Percentiles rank a stretch among this genome's conserved stretches.
Conservation (phyloP, 2,888 invertebrate species). For the Sceliomorpha sp. region DNA sequence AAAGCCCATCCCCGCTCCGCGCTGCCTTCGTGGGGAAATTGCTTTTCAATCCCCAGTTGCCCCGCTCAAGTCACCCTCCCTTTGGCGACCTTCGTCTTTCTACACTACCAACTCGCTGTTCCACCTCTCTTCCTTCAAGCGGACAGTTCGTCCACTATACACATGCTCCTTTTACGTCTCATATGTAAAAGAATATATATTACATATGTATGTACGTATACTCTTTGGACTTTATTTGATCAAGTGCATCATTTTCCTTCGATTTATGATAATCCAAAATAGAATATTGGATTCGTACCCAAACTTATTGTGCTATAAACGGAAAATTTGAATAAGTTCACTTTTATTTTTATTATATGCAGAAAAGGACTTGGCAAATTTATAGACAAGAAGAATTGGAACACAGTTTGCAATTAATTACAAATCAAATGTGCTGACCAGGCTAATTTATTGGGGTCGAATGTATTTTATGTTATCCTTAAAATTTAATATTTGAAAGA, state of each 20-base stretch:
- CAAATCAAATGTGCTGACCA: too few species aligned
- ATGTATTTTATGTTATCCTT: too few species aligned
- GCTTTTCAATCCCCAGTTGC: constrained; percentile 80
- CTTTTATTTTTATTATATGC: too few species aligned
- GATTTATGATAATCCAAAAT: constrained; percentile 52
- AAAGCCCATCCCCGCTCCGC: constrained; percentile 73
- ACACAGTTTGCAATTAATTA: too few species aligned
- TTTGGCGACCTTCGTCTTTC: constrained; percentile 49
- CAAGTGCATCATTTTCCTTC: constrained; percentile 29
- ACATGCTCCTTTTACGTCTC: constrained; percentile 14
- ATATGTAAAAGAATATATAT: constrained; percentile 47
- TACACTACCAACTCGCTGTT: constrained; percentile 30
- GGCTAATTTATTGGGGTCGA: too few species aligned
- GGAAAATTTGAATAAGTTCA: too few species aligned
- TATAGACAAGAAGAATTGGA: too few species aligned
- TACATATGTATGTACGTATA: constrained; percentile 41
- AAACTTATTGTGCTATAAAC: constrained; percentile 61
- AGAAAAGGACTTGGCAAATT: too few species aligned
- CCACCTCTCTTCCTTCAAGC: constrained; percentile 25
- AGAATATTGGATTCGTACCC: constrained; percentile 45
- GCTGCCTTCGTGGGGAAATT: constrained; percentile 78
- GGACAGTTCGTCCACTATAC: constrained; percentile 40
- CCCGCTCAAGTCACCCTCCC: constrained; percentile 63
- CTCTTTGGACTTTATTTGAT: constrained; percentile 41
- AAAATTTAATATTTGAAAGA: too few species aligned